Percentiles rank a stretch among this genome's conserved stretches.
phyloP scores from a whole-genome alignment of 2,888 invertebrate species.

The Melanostoma mellinum region DNA sequence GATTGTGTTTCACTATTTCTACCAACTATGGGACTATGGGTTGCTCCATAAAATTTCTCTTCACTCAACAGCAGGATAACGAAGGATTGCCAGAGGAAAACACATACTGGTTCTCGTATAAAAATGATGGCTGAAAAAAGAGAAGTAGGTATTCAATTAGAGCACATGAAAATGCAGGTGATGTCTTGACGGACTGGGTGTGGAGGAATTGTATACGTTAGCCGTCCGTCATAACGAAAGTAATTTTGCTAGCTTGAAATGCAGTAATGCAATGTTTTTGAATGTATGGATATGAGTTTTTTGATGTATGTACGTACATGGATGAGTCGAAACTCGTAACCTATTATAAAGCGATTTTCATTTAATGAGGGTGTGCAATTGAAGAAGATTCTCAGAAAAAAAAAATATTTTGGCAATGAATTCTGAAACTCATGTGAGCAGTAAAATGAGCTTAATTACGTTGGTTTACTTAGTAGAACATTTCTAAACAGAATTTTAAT shows the following conservation, averaged over 20 bases:
- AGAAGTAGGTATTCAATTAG: slow-evolving; percentile 46
- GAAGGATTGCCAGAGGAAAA: slow-evolving; percentile 27
- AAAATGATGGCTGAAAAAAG: slow-evolving; percentile 47
- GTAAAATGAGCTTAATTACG: no score
- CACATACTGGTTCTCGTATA: slow-evolving; percentile 8
- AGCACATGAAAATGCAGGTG: slow-evolving; percentile 37
- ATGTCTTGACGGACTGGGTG: slow-evolving; percentile 30
- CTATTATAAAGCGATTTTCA: slow-evolving; percentile 15
- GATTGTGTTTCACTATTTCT: slow-evolving; percentile 36
- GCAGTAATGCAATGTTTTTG: slow-evolving; percentile 14
- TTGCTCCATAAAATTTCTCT: slow-evolving; percentile 45
- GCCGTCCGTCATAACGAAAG: slow-evolving; percentile 16
- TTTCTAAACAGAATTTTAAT: no score
- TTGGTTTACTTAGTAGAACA: no score
- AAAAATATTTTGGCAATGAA: no score
- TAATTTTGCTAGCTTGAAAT: slow-evolving; percentile 32
- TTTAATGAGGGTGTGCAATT: slow-evolving; percentile 25
- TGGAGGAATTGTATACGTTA: neutral
- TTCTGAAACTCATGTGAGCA: no score
- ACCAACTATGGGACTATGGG: neutral
- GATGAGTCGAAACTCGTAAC: neutral
- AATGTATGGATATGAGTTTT: slow-evolving; percentile 24
- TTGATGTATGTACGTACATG: slow-evolving; percentile 13
- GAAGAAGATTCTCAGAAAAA: no score
- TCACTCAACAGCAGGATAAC: slow-evolving; percentile 42